Evolutionary conservation across 53 echinoderm and acorn worm species (phyloP).

Genomic region (Zoroaster sp.): DNA sequence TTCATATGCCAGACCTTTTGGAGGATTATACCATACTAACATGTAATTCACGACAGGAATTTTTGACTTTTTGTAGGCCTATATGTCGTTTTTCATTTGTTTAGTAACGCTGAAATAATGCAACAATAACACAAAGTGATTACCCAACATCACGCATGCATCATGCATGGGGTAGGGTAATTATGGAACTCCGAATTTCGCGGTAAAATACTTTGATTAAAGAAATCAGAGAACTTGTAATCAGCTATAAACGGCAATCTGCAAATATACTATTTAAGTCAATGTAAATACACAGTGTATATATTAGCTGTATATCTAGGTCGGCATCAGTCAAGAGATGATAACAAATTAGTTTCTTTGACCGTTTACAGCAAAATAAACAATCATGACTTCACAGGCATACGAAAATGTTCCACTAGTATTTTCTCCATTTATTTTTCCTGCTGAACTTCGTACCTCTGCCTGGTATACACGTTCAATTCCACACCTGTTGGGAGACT

Average conservation of each 20-base stretch:
- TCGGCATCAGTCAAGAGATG: conserved; percentile 12
- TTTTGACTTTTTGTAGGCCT: too few relatives aligned
- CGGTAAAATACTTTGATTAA: not conserved
- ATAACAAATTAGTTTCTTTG: not conserved
- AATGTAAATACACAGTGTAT: not conserved
- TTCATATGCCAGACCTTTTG: too few relatives aligned
- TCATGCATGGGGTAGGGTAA: too few relatives aligned
- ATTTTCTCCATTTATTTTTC: not conserved
- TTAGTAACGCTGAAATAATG: too few relatives aligned
- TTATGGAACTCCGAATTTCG: not conserved
- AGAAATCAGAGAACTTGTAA: not conserved
- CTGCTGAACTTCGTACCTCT: not conserved
- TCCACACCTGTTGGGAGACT: not conserved
- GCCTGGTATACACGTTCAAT: not conserved
- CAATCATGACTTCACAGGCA: conserved; percentile 6
- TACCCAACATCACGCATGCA: too few relatives aligned
- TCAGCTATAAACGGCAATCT: not conserved
- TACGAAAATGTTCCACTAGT: not conserved
- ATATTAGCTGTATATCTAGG: not conserved
- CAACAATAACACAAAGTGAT: too few relatives aligned
- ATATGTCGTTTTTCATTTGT: too few relatives aligned
- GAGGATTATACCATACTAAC: too few relatives aligned
- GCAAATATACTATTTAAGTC: not conserved
- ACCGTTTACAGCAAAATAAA: conserved; percentile 9
- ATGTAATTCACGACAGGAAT: too few relatives aligned